Base-by-base conservation (phyloP, 2,113 vertebrate genomes). In the Channa maculata region DNA sequence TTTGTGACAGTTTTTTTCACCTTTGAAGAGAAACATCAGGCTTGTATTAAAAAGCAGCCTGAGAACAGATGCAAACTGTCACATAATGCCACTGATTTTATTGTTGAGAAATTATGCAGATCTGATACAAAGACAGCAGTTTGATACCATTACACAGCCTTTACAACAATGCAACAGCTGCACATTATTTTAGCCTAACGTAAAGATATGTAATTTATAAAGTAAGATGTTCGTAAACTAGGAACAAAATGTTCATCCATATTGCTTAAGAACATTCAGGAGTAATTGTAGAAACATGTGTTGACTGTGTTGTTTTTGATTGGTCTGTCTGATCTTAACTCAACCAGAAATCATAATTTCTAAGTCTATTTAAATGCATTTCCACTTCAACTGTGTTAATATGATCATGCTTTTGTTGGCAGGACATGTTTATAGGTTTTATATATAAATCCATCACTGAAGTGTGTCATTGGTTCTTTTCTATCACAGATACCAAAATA, bases 241-340 rank as follows among this genome's bases (percentile, higher is more conserved):
- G 92, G 92, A 94, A 96, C 92, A 93, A 90, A 83, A 94, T 89
- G 89, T 81, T 95, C 92, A 91, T 95, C 93, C 94, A 95, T 96
- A 94, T 97, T 96, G 96, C 96, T 96, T 94, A 90, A 94, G 92
- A 96, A 96, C 94, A 95, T 94, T 94, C 55, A 95, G 92, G 92
- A 94, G 94, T 77, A 80, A 93, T 48, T 94, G 89, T 92, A 91
- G 92, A 66, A 65, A 70, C 15, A 53, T 43, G 6, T 93, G 93
- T 77, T 24, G 24, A 24, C 24, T 24, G 24, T 24, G 60, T 43
- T 55, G 3, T 33, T 59, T 65, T 34, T 14, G 65, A 39, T 11
- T n/a, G 9, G 2, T 33, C 60, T 45, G 34, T 66, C 57, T 72
- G 36, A 49, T 33, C 64, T 55, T 7, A 48, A 51, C 51, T 13